Conservation (phyloP, 1,140 invertebrate species). For the Glomeris maerens region DNA sequence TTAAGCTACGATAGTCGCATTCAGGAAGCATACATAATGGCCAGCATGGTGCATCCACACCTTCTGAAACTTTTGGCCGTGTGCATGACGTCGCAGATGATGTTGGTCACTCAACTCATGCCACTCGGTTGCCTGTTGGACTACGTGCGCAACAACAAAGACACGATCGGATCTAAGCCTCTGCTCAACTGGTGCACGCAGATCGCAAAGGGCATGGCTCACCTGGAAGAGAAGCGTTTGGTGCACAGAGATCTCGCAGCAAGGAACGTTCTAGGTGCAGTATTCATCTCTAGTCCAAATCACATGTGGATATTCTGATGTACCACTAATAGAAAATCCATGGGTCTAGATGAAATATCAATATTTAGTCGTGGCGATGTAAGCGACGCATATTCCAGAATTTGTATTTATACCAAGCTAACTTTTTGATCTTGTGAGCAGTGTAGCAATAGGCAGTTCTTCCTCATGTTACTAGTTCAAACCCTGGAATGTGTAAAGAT, state of each 20-base stretch:
- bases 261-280: conserved; percentile 78
- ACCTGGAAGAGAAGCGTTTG: conserved; percentile 82
- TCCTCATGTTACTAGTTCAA: conserved; percentile 82
- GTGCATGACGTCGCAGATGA: conserved; percentile 94
- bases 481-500: conserved; percentile 90
- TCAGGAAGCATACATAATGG: conserved; percentile 92
- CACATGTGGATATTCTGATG: too few species aligned
- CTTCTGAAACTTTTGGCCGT: conserved; percentile 85
- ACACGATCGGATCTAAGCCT: conserved; percentile 87
- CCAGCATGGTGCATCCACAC: conserved; percentile 89
- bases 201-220: conserved; percentile 93
- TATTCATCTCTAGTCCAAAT: too few species aligned
- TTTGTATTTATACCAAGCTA: too few species aligned
- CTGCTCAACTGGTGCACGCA: conserved; percentile 95
- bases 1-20: neutral
- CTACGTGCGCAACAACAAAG: conserved; percentile 82
- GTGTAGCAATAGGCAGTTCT: too few species aligned
- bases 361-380: too few species aligned
- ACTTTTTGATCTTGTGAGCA: too few species aligned
- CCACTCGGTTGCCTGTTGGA: conserved; percentile 88
- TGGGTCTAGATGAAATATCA: too few species aligned
- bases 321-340: too few species aligned
- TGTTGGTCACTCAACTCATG: conserved; percentile 95
- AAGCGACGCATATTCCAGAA: too few species aligned
- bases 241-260: conserved; percentile 94